phyloP scores from a whole-genome alignment of 2,888 invertebrate genomes.

The Rhamnusium bicolor region DNA sequence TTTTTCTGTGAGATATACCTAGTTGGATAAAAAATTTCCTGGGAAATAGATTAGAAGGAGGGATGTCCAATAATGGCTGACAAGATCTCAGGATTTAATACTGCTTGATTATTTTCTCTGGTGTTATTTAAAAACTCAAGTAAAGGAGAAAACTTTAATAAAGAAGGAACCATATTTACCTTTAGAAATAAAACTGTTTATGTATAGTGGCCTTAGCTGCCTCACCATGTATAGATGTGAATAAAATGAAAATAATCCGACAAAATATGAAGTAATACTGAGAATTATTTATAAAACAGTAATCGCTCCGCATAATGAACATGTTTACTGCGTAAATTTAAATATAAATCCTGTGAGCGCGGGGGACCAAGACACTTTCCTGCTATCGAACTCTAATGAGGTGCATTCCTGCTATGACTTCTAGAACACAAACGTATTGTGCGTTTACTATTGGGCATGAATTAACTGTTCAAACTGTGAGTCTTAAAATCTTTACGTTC shows the following conservation, averaged over 20 bases:
- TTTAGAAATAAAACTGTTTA: too few species aligned
- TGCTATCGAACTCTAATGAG: conserved; percentile 39
- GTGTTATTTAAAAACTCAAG: too few species aligned
- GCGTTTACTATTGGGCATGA: neutral
- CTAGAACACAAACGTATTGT: conserved; percentile 30
- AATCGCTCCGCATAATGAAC: conserved; percentile 31
- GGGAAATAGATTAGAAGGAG: too few species aligned
- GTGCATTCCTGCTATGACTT: conserved; percentile 31
- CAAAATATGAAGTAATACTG: conserved; percentile 31
- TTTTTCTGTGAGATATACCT: too few species aligned
- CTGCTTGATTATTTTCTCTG: too few species aligned
- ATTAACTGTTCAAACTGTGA: conserved; percentile 11
- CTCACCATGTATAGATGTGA: conserved; percentile 4
- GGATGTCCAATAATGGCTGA: too few species aligned
- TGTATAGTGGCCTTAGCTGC: neutral
- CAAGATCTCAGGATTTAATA: too few species aligned
- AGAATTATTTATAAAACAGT: conserved; percentile 34
- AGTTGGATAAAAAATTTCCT: too few species aligned
- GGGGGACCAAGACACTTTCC: conserved; percentile 21
- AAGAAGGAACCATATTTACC: too few species aligned
- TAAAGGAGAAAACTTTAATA: too few species aligned
- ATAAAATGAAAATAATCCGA: conserved; percentile 28
- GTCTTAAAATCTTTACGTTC: neutral
- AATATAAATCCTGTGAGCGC: conserved; percentile 29
- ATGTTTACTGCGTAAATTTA: conserved; percentile 34